Base-by-base conservation (phyloP, 2,888 invertebrate species). In the Erebia palarica region DNA sequence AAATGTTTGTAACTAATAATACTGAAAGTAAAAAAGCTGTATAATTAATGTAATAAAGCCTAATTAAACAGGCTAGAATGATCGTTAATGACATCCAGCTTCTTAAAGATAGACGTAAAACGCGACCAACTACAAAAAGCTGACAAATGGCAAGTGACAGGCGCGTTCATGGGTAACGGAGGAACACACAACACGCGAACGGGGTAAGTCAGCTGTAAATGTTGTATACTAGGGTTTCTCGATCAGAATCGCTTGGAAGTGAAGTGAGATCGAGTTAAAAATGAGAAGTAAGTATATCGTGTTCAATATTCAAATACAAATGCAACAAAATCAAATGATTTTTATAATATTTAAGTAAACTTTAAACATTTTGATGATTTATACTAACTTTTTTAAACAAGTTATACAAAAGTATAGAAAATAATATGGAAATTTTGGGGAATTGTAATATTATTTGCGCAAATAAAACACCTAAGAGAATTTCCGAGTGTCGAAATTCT, bases 131-230 rank as follows among this genome's bases (percentile, higher is more conserved):
- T 66, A 71, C 64, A 69, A 69, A 65, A 53, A 73, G 51, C 53
- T 75, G 75, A 75, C 71, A 73, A 68, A 75, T 73, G 53, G 49
- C 65, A 55, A 76, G 74, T 74, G 79, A 79, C 78, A 73, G 66
- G 73, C 78, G 78, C 77, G 77, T 77, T 77, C 75, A 63, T 68
- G 66, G 66, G 74, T 74, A 61, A 73, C 69, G 66, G 57, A 51
- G 74, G 74, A 68, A 73, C 72, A 73, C 74, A 73, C 73, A 72
- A 75, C 75, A 76, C 76, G 75, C 75, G 69, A 77, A 69, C 74
- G 73, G 44, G 55, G 57, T 21, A 69, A 71, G 65, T 75, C 75
- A 72, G 49, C 72, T 77, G 77, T 76, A 59, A 69, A 66, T 27
- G 51, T 11, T 5, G 2, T 74, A 36, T 36, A 76, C 72, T 14